Base-by-base conservation (phyloP, 2,797 vertebrate species). In the Sebastes umbrosus region DNA sequence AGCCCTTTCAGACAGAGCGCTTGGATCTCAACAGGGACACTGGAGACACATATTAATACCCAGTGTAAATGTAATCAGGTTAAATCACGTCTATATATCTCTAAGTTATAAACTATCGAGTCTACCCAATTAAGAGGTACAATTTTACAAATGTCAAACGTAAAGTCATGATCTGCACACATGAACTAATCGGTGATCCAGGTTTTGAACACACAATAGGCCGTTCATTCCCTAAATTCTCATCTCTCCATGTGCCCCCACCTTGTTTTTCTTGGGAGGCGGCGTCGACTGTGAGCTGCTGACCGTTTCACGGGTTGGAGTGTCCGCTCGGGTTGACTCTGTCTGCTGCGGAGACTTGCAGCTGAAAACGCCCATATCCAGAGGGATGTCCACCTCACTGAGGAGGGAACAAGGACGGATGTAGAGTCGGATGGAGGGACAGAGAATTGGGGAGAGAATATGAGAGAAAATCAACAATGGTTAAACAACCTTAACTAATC, bases 251-350 rank as follows among this genome's bases (percentile, higher is more conserved):
- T 7, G 57, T 11, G 14, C 4, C 0, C 83, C 22, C 69, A 95
- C 96, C 96, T 96, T 96, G 89, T 95, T 95, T 32, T 87, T 94
- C 88, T 96, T 96, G 29, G 95, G 95, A 2, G 95, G 94, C 0
- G 96, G 95, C 1, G 95, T 96, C 29, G 59, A 84, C 80, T 95
- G 94, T 0, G 95, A 96, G 87, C 96, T 97, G 94, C 92, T 96
- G 89, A 96, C 96, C 78, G 94, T 78, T 29, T 92, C 92, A 62
- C 92, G 92, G 20, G 79, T 89, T 0, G 96, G 96, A 4, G 95
- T 96, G 68, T 96, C 92, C 0, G 91, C 92, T 12, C 90, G 84
- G 0, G 92, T 92, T 7, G 93, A 95, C 75, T 95, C 93, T 0
- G 89, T 92, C 18, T 68, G 83, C 8, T 73, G 80, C 0, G 93